Evolutionary conservation across 2,113 vertebrate species (phyloP), one percentile per base, ranked within the genome.

Genomic region (Rhagologus leucostigma): DNA sequence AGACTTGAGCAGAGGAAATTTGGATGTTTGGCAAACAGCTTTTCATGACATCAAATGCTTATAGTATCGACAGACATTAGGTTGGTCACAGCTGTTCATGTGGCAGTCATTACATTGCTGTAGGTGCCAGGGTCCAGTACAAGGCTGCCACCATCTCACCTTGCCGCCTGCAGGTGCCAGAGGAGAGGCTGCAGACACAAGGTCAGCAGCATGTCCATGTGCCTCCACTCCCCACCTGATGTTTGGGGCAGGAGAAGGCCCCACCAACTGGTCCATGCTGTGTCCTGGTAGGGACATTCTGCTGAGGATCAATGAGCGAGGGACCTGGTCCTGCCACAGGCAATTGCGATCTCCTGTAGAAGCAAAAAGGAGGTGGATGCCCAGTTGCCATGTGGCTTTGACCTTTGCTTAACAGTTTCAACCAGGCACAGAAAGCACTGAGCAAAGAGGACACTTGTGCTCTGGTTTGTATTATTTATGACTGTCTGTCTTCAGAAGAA

Each of bases 251-350:
- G 27, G 44, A 56, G 32, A 62, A 84, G n/a, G 20, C 23, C 13
- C 14, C 21, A 39, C 17, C 26, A 44, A 7, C 6, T 5, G 1
- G 29, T 70, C 33, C 22, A 35, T 2, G 2, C 46, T 0, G 1
- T 24, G 23, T 65, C n/a, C 33, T 62, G 12, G 14, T 2, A 1
- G 11, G 24, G 22, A 50, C 13, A 10, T 33, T 65, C 39, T 75
- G 63, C 24, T 62, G 26, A 11, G 16, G 23, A 0, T 32, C 53
- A 89, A 44, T n/a, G 41, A 20, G 4, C 24, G 24, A 64, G 63
- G 27, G 41, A 62, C 32, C 62, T 27, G 8, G 41, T 69, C 35
- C 35, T 86, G n/a, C 39, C 52, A 35, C 32, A 30, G 56, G 16
- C 53, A 42, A 55, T 50, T 73, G 11, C 42, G 39, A 0, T 59